Evolutionary conservation across 2,113 vertebrate species (phyloP), one percentile per base, ranked within the genome.

Genomic region (Ammodytes marinus): DNA sequence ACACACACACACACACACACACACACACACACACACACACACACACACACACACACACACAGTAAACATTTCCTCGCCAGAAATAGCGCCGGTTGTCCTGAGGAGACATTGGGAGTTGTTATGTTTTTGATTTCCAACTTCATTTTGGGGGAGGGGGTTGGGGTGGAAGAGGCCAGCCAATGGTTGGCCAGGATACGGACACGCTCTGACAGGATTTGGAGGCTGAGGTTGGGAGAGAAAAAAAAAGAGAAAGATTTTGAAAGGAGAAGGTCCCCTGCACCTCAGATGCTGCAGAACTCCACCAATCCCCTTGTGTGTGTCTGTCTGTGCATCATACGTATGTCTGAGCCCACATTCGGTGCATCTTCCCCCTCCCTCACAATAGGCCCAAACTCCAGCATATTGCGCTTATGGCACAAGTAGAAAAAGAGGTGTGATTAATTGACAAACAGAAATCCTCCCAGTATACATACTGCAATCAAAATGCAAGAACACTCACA

Each of bases 121-220:
- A 1, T 80, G 61, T 64, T 70, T 87, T 86, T 76, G 49, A 85
- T 74, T 83, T 63, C 55, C 60, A 83, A 73, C 77, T 79, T 86
- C 59, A 71, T 49, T 65, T 78, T 19, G 3, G 45, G 64, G 7
- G 55, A 14, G 27, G 6, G 8, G 4, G 58, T n/a, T 5, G 45
- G 55, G 60, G 47, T 43, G 53, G 75, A 69, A 78, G 73, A 64
- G 67, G 54, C 46, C 27, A 53, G 71, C 82, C 85, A 83, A 69
- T 60, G 76, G 64, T 79, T 74, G 59, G 84, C 73, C 49, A 67
- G 60, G 79, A 82, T 75, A 17, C 15, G 13, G 74, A 68, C 63
- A 88, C 54, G 11, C 78, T 87, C 49, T 85, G 88, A 92, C 59
- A 54, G 84, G 88, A 89, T 92, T 91, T 87, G 65, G 82, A 77